Conservation (phyloP, 2,888 invertebrate genomes). For the Philereme transversata region DNA sequence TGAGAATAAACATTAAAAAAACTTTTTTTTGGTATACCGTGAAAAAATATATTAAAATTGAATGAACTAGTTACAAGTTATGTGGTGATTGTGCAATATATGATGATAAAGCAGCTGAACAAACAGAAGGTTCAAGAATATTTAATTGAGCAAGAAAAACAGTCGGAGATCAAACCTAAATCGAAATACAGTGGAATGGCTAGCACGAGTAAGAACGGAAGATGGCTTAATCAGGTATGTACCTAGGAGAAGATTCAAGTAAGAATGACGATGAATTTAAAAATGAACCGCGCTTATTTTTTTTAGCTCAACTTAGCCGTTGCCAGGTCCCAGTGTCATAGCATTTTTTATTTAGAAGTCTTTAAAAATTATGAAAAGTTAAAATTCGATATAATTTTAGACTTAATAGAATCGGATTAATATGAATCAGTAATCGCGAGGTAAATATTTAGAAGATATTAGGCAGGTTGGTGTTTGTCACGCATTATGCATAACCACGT, state of each 20-base stretch:
- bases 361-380: no score
- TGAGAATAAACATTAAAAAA: no score
- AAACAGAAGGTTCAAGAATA: constrained; percentile 69
- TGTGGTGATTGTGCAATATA: constrained; percentile 32
- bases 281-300: no score
- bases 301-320: background rate
- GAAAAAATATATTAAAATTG: background rate
- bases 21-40: no score
- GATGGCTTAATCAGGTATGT: constrained; percentile 65
- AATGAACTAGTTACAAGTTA: constrained; percentile 9
- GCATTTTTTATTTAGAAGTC: background rate
- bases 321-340: background rate
- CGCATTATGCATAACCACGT: constrained; percentile 28
- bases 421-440: background rate
- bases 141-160: constrained; percentile 61
- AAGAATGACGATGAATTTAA: background rate
- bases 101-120: constrained; percentile 70
- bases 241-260: background rate
- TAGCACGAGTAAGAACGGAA: constrained; percentile 58
- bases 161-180: constrained; percentile 55
- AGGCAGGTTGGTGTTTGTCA: constrained; percentile 12
- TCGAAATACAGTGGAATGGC: constrained; percentile 58
- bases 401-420: background rate
- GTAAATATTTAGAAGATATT: constrained; percentile 14
- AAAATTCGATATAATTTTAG: background rate